A percentile compares a stretch with the other conserved stretches of the same genome.
These are phyloP conservation scores for Drosophila monieri DNA, from an alignment of 2,888 invertebrate genomes.

Conservation along the genomic window DNA sequence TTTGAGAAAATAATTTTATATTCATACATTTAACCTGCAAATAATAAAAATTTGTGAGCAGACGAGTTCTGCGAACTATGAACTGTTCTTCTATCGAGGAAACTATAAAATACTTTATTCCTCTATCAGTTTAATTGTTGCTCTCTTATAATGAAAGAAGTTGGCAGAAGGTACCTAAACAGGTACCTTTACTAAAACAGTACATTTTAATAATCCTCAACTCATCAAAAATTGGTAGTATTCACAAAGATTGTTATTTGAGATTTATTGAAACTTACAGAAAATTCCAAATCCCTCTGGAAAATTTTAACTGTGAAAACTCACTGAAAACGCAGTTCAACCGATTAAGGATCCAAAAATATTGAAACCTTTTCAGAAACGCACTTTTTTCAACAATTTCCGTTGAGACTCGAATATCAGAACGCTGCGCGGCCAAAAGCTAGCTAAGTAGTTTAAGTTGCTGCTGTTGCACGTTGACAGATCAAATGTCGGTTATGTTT, in stretches of 20 bases:
- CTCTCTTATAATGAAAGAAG: too few species aligned
- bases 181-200: too few species aligned
- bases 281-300: slow-evolving; percentile 8
- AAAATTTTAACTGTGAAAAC: background rate
- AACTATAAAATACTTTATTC: too few species aligned
- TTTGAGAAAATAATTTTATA: too few species aligned
- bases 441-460: slow-evolving; percentile 3
- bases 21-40: too few species aligned
- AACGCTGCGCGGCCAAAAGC: slow-evolving; percentile 5
- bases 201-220: too few species aligned
- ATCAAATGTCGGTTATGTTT: slow-evolving; percentile 82
- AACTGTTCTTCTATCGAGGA: too few species aligned
- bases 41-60: too few species aligned
- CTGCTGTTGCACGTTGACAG: slow-evolving; percentile 75
- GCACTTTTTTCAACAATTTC: slow-evolving; percentile 11
- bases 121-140: too few species aligned
- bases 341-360: background rate
- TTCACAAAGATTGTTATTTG: background rate
- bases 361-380: background rate
- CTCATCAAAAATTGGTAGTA: background rate
- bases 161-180: too few species aligned
- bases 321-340: slow-evolving; percentile 10
- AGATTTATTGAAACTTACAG: slow-evolving; percentile 24
- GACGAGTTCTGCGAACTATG: too few species aligned
- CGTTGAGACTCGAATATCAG: background rate